A percentile compares a stretch with the other conserved stretches of the same genome.
phyloP scores from a whole-genome alignment of 2,797 vertebrate genomes.

The Phrynocephalus vlangalii region DNA sequence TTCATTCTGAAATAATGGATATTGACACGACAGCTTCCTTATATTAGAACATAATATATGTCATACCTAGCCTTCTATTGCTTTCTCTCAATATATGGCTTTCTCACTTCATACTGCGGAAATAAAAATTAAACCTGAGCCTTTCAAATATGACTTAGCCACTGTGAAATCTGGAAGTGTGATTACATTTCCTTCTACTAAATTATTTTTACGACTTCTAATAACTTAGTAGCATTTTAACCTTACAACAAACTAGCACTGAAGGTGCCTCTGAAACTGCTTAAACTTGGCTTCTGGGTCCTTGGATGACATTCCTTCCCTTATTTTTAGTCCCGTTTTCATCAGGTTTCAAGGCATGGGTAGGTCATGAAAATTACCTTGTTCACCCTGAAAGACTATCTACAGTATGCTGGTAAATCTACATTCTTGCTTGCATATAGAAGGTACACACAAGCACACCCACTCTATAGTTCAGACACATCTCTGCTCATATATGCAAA shows the following conservation, averaged over 20 bases:
- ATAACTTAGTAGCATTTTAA: conserved; percentile 5
- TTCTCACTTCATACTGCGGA: conserved; percentile 24
- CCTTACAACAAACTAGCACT: background rate
- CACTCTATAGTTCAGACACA: too few relatives aligned
- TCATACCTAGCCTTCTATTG: background rate
- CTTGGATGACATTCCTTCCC: background rate
- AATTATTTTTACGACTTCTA: background rate
- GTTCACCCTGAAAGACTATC: too few relatives aligned
- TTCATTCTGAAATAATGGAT: conserved; percentile 59
- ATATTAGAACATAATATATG: conserved; percentile 34
- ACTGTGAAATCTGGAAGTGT: background rate
- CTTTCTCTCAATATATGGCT: conserved; percentile 35
- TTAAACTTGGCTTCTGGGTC: background rate
- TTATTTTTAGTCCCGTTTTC: background rate
- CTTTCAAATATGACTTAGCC: conserved; percentile 40
- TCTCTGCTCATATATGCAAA: too few relatives aligned
- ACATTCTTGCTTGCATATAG: too few relatives aligned
- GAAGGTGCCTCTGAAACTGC: background rate
- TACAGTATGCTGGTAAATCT: too few relatives aligned
- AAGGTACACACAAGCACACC: too few relatives aligned
- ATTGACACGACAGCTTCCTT: conserved; percentile 51
- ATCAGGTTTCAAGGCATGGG: background rate
- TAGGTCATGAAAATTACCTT: too few relatives aligned
- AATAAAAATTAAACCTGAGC: conserved; percentile 1
- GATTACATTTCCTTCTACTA: background rate